Conservation (phyloP, 2,888 invertebrate genomes). For the Julus scanicus region DNA sequence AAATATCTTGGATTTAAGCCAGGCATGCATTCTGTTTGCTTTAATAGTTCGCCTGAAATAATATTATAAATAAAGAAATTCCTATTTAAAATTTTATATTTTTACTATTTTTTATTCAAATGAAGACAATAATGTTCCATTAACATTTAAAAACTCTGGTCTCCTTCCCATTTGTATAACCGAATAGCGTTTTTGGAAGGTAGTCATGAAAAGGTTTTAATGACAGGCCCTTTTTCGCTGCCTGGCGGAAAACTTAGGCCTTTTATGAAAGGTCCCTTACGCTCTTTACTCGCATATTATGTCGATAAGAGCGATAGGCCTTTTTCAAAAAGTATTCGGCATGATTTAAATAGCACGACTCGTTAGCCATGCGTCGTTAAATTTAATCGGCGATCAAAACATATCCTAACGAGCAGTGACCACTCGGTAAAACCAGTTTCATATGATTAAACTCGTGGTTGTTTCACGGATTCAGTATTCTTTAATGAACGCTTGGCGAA, state of each 20-base stretch:
- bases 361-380: not conserved
- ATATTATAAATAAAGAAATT: not conserved
- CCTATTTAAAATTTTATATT: not conserved
- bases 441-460: no score
- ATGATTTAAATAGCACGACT: not conserved
- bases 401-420: no score
- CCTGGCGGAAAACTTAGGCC: not conserved
- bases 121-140: not conserved
- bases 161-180: not conserved
- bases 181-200: no score
- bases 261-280: not conserved
- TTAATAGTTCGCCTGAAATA: slow-evolving; percentile 24
- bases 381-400: not conserved
- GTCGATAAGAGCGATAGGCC: not conserved
- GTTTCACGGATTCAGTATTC: no score
- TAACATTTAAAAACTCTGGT: not conserved
- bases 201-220: not conserved
- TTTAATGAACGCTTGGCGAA: no score
- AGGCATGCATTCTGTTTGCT: not conserved
- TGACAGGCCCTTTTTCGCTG: not conserved
- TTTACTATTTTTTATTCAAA: not conserved
- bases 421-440: no score
- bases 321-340: not conserved
- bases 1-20: no score
- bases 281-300: not conserved